These are phyloP conservation scores for Archivesica marissinica DNA, from an alignment of 1,140 invertebrate genomes.

Conservation along the genomic window DNA sequence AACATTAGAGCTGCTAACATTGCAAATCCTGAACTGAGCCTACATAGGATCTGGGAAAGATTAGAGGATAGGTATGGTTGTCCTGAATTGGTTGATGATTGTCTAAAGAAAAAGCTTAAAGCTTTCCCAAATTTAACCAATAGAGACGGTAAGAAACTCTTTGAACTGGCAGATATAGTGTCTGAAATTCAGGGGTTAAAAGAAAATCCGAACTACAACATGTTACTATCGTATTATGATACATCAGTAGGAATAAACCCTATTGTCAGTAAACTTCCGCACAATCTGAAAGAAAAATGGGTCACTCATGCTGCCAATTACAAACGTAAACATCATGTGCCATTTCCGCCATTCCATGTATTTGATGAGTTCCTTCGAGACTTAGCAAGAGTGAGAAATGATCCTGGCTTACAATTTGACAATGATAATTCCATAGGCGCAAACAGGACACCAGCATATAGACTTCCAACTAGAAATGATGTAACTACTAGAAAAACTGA, in stretches of 20 bases:
- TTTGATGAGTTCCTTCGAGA: background rate
- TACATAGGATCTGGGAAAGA: slow-evolving; percentile 23
- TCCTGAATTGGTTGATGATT: slow-evolving; percentile 23
- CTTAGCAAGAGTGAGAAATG: background rate
- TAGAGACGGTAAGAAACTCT: slow-evolving; percentile 24
- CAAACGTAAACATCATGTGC: background rate
- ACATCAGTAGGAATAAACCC: slow-evolving; percentile 25
- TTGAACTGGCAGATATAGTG: background rate
- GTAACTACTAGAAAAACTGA: background rate
- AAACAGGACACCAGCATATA: background rate
- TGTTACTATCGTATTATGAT: slow-evolving; percentile 11
- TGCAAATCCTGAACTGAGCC: background rate
- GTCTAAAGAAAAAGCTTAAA: slow-evolving; percentile 5
- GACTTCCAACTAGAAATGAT: background rate
- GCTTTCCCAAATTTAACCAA: slow-evolving; percentile 26
- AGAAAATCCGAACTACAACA: slow-evolving; percentile 26
- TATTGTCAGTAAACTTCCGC: background rate
- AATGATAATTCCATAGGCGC: background rate
- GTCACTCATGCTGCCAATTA: background rate
- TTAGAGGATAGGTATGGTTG: background rate
- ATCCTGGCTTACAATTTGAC: background rate
- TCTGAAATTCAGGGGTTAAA: background rate
- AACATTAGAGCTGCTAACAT: slow-evolving; percentile 4
- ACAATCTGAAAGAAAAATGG: slow-evolving; percentile 18
- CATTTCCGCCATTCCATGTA: slow-evolving; percentile 12